phyloP scores from a whole-genome alignment of 2,888 invertebrate genomes.

The Conops quadrifasciatus region DNA sequence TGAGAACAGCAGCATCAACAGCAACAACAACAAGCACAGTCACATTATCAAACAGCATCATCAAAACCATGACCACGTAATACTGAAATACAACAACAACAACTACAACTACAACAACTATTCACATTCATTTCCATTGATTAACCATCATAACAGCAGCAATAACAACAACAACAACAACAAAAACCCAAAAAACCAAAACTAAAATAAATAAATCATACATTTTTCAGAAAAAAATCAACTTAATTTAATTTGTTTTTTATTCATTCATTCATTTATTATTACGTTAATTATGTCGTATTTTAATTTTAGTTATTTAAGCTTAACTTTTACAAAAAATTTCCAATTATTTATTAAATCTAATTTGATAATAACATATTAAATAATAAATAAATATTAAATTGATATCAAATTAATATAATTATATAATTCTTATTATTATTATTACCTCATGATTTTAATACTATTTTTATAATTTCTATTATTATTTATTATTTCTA shows the following conservation, averaged over 20 bases:
- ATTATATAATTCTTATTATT: too few species aligned
- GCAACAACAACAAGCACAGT: slow-evolving; percentile 13
- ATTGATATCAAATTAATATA: background rate
- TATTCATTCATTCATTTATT: slow-evolving; percentile 42
- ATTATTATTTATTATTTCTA: background rate
- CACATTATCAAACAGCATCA: slow-evolving; percentile 13
- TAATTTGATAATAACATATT: slow-evolving; percentile 23
- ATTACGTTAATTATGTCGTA: slow-evolving; percentile 24
- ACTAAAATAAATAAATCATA: slow-evolving; percentile 41
- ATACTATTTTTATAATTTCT: background rate
- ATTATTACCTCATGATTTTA: background rate
- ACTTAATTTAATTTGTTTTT: slow-evolving; percentile 35
- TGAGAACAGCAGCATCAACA: background rate
- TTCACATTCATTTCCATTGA: slow-evolving; percentile 1
- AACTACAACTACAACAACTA: slow-evolving; percentile 11
- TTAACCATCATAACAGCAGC: background rate
- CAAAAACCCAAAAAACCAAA: slow-evolving; percentile 29
- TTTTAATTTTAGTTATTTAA: background rate
- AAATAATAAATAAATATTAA: slow-evolving; percentile 20
- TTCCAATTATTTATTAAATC: slow-evolving; percentile 10
- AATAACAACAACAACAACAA: slow-evolving; percentile 31
- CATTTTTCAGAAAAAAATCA: slow-evolving; percentile 39
- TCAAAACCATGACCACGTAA: background rate
- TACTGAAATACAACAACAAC: slow-evolving; percentile 24
- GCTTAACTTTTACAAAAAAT: background rate